Base-by-base conservation (phyloP, 2,888 invertebrate genomes). In the Lasioglossum calceatum region DNA sequence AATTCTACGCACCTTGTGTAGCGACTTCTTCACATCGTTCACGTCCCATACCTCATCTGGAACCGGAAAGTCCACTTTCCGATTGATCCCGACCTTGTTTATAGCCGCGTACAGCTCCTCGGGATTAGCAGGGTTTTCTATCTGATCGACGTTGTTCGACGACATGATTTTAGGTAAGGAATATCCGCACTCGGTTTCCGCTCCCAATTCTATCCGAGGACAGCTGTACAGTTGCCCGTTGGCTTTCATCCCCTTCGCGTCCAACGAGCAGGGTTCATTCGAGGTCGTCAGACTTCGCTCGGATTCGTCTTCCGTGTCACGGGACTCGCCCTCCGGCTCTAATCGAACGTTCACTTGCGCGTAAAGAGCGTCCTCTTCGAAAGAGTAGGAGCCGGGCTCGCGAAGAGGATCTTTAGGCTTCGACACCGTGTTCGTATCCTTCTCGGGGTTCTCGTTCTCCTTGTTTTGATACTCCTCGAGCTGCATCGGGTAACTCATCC, bases 361-460 rank as follows among this genome's bases (percentile, higher is more conserved):
- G 78, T 95, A 95, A 36, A 95, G 92, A 0, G 92, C 94, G 72
- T 94, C 94, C 27, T 94, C 94, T 54, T 94, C 93, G 19, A 93
- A 92, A 2, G 94, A 92, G 58, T 92, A 94, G 77, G 93, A 91
- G 14, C 90, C 91, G 0, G 91, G 91, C 39, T 93, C 93, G 39
- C 87, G 81, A 58, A 79, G 80, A 7, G 87, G 79, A 14, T 89
- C 90, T 50, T 88, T 91, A 47, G 86, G 44, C 54, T 89, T 88
- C 14, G 87, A 58, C 5, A 74, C 72, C 4, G 77, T 70, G 44
- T 86, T 89, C 1, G 75, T 14, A 0, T 93, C 92, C 86, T 96
- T 92, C 93, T 95, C 90, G 0, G 97, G 97, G 92, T 96, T 96
- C 91, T 97, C 97, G 93, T 97, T 97, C 93, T 97, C 97, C 92